Evolutionary conservation across 2,888 invertebrate species (phyloP).

Genomic region (Tridacna crocea): DNA sequence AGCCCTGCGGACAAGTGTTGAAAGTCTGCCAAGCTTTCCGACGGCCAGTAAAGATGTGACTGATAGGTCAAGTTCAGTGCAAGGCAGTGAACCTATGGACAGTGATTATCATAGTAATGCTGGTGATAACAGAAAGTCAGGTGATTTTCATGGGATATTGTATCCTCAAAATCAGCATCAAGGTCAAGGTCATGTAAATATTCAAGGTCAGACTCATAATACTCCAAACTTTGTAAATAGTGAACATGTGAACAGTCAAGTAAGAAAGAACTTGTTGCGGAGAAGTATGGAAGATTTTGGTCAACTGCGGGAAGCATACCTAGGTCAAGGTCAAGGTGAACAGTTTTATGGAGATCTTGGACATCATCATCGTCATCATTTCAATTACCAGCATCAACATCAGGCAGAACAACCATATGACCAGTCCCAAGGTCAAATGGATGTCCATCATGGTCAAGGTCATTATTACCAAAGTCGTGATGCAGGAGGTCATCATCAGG

Average conservation of each 20-base stretch:
- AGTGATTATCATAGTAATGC: conserved; percentile 60
- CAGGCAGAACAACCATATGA: conserved; percentile 57
- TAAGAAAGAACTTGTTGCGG: conserved; percentile 42
- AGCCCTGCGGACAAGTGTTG: conserved; percentile 43
- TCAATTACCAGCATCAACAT: conserved; percentile 37
- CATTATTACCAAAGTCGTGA: conserved; percentile 39
- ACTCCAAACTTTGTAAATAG: conserved; percentile 29
- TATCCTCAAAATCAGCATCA: conserved; percentile 33
- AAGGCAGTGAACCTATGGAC: conserved; percentile 49
- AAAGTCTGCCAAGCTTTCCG: conserved; percentile 53
- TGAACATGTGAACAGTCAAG: conserved; percentile 20
- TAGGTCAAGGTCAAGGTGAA: conserved; percentile 29
- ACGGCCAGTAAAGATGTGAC: conserved; percentile 26
- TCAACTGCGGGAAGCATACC: conserved; percentile 43
- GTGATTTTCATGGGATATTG: conserved; percentile 52
- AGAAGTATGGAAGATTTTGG: conserved; percentile 56
- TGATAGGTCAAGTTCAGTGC: conserved; percentile 36
- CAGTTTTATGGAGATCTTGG: conserved; percentile 38
- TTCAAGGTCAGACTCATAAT: conserved; percentile 29
- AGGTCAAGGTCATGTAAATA: conserved; percentile 21
- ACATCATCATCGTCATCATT: conserved; percentile 38
- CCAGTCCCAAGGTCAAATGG: conserved; percentile 17
- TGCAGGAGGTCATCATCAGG: conserved; percentile 26
- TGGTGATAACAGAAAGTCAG: conserved; percentile 32
- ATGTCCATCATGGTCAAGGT: conserved; percentile 41